Conservation (phyloP, 2,113 vertebrate species). For the Tyto alba region DNA sequence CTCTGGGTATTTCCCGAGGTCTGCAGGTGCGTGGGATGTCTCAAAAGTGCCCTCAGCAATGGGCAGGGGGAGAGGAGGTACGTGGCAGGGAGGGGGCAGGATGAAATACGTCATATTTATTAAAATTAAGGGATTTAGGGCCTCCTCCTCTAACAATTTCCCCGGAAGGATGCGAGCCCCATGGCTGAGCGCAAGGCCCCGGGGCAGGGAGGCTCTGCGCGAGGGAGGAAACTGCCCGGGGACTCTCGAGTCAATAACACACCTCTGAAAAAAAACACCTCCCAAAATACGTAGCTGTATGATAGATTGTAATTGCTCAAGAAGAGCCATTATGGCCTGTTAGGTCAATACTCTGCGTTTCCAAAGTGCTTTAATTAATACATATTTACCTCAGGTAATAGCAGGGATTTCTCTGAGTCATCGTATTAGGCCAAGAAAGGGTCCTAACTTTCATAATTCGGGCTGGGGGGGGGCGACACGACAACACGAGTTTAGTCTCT, state of each 20-base stretch:
- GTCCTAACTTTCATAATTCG: background rate
- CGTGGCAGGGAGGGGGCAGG: background rate
- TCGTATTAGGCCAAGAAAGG: background rate
- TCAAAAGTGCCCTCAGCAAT: fast-evolving
- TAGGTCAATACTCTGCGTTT: slow-evolving; percentile 57
- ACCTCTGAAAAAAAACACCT: background rate
- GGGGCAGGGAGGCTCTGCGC: background rate
- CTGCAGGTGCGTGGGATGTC: background rate
- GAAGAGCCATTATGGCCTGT: slow-evolving; percentile 35
- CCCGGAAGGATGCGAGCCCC: background rate
- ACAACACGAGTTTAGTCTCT: background rate
- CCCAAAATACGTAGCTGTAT: background rate
- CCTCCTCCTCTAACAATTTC: background rate
- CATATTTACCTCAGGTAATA: slow-evolving; percentile 56
- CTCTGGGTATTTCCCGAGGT: background rate
- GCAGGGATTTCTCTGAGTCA: background rate
- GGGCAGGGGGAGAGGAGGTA: background rate
- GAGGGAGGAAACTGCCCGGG: background rate
- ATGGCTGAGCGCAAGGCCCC: background rate
- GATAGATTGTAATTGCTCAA: slow-evolving; percentile 57
- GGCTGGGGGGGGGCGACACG: too few relatives aligned
- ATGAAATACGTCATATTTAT: background rate
- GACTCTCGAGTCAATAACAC: background rate
- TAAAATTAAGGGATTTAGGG: background rate
- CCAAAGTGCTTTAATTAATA: slow-evolving; percentile 70